A percentile compares a stretch with the other conserved stretches of the same genome.
Evolutionary conservation across 2,797 vertebrate genomes (phyloP).

Genomic region (Mus minutoides): DNA sequence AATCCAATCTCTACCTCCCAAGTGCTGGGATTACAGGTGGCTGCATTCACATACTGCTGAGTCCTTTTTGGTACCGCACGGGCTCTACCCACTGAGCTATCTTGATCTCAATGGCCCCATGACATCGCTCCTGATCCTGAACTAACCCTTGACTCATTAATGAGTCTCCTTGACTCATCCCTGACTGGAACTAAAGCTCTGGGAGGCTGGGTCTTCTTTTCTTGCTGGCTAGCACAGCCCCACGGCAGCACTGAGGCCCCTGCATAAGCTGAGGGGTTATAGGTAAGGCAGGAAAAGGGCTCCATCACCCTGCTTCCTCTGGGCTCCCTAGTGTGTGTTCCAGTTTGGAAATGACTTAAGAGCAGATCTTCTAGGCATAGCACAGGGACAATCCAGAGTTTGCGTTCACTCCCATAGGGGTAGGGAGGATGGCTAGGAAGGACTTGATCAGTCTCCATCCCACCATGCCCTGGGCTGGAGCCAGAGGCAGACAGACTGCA

Average conservation of each 20-base stretch:
- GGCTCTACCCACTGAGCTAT: neutral
- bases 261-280: too few species aligned
- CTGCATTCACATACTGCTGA: neutral
- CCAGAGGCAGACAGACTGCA: neutral
- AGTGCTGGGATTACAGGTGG: neutral
- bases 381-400: neutral
- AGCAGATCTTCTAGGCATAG: neutral
- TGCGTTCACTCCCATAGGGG: neutral
- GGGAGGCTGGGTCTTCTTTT: neutral
- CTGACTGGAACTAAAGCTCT: neutral
- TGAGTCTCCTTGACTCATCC: neutral
- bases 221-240: neutral
- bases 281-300: rapidly evolving
- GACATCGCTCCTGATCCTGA: neutral
- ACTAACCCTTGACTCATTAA: too few species aligned
- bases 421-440: rapidly evolving
- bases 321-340: rapidly evolving
- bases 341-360: neutral
- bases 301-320: rapidly evolving
- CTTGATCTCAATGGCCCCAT: neutral
- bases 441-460: rapidly evolving
- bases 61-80: neutral
- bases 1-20: neutral
- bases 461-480: rapidly evolving
- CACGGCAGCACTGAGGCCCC: too few species aligned